Base-by-base conservation (phyloP, 2,113 vertebrate species). In the Garra rufa region DNA sequence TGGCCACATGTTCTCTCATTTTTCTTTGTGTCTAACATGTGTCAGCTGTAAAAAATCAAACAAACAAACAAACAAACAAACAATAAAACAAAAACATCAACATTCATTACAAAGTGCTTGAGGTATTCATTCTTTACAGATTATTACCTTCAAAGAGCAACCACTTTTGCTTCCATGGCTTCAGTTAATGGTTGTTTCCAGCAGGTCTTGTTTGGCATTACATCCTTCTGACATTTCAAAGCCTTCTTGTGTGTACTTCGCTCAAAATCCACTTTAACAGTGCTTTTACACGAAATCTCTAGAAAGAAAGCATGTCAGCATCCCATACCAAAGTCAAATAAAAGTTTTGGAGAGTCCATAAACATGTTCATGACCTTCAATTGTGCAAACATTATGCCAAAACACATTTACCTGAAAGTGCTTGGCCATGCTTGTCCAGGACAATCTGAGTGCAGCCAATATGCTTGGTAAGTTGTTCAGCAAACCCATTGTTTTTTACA, bases 401-500 rank as follows among this genome's bases (percentile, higher is more conserved):
- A n/a, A 41, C 8, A 70, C n/a, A 2, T 43, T 70, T 70, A 70
- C 34, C 67, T 70, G 34, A 38, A 21, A 41, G 34, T 70, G 67
- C 67, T 70, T 67, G 63, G 14, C 63, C 26, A 67, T 34, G 67
- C 38, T n/a, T 11, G 17, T 70, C 67, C 17, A 43, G 38, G 34
- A 10, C 11, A 26, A 46, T 10, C 21, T 71, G 38, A 44, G 9
- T 71, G 38, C 69, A 43, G n/a, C 21, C 9, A 44, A 44, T 17
- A 38, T 43, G 17, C 69, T 71, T 71, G 38, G 69, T 44, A 43
- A 71, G 69, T 13, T 71, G 69, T 44, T 44, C 69, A n/a, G 21
- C 5, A 43, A 71, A 44, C 38, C 38, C 44, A 44, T 13, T 43
- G 19, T 44, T 70, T 11, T 9, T 70, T n/a, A 17, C 38, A 71